A percentile compares a stretch with the other conserved stretches of the same genome.
These are phyloP conservation scores for Acomys russatus DNA, from an alignment of 2,797 vertebrate genomes.

Conservation along the genomic window DNA sequence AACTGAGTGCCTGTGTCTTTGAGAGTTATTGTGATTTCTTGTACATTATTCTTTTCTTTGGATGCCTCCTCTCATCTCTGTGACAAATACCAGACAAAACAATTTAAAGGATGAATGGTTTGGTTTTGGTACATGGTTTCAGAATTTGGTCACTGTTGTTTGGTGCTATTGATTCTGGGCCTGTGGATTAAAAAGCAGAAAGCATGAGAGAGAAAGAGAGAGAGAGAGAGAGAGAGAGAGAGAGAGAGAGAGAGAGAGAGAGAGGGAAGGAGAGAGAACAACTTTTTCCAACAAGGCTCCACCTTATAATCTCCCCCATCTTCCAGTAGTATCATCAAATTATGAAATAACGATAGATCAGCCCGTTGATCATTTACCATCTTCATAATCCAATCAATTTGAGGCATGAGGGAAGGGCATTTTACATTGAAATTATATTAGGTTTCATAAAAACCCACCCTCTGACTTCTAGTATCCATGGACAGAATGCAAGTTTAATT, in stretches of 20 bases:
- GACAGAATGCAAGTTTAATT: neutral
- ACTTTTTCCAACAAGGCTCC: neutral
- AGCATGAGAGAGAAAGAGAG: neutral
- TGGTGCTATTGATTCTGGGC: neutral
- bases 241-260: neutral
- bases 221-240: neutral
- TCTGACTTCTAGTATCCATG: neutral
- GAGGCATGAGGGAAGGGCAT: neutral
- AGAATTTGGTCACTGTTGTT: neutral
- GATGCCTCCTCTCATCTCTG: neutral
- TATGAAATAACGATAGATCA: neutral
- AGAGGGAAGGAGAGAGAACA: neutral
- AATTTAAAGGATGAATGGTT: neutral
- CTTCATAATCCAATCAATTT: neutral
- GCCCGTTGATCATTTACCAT: no score
- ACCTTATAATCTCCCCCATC: neutral
- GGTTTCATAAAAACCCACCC: neutral
- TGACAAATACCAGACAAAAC: neutral
- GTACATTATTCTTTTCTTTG: neutral
- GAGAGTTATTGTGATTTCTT: neutral
- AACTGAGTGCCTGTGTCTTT: neutral
- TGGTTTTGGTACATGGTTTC: neutral
- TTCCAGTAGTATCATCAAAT: neutral
- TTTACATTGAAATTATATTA: neutral
- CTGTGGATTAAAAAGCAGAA: neutral